These are phyloP conservation scores for Falco peregrinus DNA, from an alignment of 2,797 vertebrate genomes.

Conservation along the genomic window DNA sequence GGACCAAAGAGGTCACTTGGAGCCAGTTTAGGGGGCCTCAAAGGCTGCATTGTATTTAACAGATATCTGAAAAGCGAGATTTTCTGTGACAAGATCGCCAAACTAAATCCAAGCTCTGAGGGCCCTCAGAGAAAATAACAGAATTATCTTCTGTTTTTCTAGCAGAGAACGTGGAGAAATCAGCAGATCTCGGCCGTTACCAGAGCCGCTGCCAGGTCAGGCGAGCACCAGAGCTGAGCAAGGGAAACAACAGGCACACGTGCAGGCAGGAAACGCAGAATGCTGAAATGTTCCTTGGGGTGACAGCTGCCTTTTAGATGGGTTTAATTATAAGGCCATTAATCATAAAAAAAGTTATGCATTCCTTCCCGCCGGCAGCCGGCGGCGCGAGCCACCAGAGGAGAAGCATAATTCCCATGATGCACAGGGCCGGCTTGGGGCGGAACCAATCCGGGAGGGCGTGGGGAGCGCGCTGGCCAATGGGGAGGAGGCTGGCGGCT, in stretches of 20 bases:
- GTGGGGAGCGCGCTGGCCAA: not conserved
- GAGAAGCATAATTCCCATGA: not conserved
- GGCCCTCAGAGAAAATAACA: not conserved
- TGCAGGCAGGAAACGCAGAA: not conserved
- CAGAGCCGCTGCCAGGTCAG: not conserved
- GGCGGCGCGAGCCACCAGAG: not conserved
- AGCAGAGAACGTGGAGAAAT: not conserved
- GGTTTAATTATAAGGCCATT: not conserved
- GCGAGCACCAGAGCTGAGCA: not conserved
- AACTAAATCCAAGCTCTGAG: not conserved
- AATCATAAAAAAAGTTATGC: rapidly evolving
- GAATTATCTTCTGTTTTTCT: not conserved
- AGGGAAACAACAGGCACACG: no score
- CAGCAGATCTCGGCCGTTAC: rapidly evolving
- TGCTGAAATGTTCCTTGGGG: not conserved
- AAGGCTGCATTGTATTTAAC: not conserved
- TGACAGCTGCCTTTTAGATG: not conserved
- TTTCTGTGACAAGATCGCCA: not conserved
- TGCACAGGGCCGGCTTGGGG: not conserved
- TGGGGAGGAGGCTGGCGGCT: not conserved
- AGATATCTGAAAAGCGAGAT: not conserved
- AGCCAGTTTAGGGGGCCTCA: not conserved
- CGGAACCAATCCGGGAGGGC: not conserved
- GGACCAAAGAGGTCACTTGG: not conserved
- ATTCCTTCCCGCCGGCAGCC: rapidly evolving